Evolutionary conservation across 2,888 invertebrate genomes (phyloP), one percentile per base, ranked within the genome.

Genomic region (Rhagium mordax): DNA sequence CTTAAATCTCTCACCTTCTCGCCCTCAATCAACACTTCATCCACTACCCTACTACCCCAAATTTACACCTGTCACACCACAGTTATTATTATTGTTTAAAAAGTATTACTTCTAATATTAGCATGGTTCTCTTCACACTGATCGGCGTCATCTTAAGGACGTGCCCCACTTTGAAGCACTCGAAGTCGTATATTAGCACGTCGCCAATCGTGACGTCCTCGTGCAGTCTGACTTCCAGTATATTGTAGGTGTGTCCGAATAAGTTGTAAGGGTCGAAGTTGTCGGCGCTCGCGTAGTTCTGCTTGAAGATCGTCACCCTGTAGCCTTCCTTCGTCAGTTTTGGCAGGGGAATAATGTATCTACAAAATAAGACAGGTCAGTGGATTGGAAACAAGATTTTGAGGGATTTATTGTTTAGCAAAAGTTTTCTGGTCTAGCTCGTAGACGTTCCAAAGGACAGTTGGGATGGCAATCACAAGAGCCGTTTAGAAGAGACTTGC

Each of bases 91-190:
- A n/a, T n/a, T n/a, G n/a, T n/a, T n/a, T n/a, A n/a, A n/a, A n/a
- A n/a, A n/a, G n/a, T n/a, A n/a, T 78, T 84, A 90, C 90, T 81
- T 89, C 88, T 62, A 88, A 86, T 64, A 90, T 83, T 13, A 87
- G 83, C 0, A 87, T 82, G 0, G 86, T 82, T 74, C 89, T 89
- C 71, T 89, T 88, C 70, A 89, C 79, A 2, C 86, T 65, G 0
- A 85, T 75, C 0, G 89, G 88, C n/a, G 89, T 89, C 5, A 89
- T 69, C 77, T 88, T 87, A 1, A 88, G 73, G 0, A 90, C 69
- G 75, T 90, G 89, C 0, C 86, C 85, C 5, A 89, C 80, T 0
- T 85, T 86, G 1, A 86, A 75, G 1, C 85, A 79, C 16, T 87
- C 84, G 69, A 90, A 82, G 68, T 90, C 90, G 10, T 89, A 72